These are phyloP conservation scores for Mustela lutreola DNA, from an alignment of 2,113 vertebrate species.

Conservation along the genomic window DNA sequence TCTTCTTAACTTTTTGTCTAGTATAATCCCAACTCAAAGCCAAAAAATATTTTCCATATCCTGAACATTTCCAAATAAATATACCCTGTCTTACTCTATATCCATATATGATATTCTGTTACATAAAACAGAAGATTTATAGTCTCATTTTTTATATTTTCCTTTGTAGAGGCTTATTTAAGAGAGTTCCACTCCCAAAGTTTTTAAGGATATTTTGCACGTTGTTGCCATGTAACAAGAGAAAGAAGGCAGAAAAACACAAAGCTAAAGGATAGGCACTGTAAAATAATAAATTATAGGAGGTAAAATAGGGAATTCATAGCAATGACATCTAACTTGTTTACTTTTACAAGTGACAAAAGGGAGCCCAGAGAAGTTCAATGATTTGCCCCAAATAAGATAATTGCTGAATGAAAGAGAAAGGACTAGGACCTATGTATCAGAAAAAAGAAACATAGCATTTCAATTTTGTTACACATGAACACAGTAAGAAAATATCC, in stretches of 20 bases:
- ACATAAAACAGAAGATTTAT: background rate
- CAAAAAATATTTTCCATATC: background rate
- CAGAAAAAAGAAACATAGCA: background rate
- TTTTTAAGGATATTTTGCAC: background rate
- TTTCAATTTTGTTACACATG: conserved; percentile 25
- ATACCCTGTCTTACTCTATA: background rate
- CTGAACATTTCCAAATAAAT: conserved; percentile 43
- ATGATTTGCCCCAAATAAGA: background rate
- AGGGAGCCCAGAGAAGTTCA: background rate
- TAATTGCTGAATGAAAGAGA: conserved; percentile 20
- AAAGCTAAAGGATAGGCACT: background rate
- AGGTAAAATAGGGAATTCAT: conserved; percentile 13
- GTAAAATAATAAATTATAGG: background rate
- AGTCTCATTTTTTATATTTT: background rate
- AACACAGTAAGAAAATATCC: background rate
- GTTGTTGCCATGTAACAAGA: background rate
- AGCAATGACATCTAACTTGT: background rate
- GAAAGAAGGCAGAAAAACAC: background rate
- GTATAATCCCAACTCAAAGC: background rate
- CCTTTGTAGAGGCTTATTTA: background rate
- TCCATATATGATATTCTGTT: background rate
- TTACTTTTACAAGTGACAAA: background rate
- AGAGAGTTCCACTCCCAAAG: background rate
- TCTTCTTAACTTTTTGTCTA: background rate
- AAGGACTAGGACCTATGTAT: background rate